phyloP scores from a whole-genome alignment of 2,113 vertebrate genomes.

The Drymodes brunneopygia region DNA sequence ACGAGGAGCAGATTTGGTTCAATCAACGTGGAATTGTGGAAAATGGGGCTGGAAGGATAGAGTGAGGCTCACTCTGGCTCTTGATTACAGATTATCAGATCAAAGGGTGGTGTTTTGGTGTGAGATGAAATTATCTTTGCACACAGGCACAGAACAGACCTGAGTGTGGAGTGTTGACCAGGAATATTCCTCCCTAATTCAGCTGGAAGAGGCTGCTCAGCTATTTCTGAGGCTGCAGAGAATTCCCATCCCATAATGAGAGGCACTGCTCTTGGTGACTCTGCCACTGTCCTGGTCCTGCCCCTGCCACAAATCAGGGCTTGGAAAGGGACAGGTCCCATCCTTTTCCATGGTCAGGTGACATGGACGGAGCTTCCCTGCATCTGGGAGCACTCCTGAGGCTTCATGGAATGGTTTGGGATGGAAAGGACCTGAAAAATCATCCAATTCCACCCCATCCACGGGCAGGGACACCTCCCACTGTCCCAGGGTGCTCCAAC shows the following conservation, averaged over 20 bases:
- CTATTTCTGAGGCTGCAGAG: neutral
- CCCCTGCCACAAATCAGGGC: too few relatives aligned
- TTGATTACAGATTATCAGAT: too few relatives aligned
- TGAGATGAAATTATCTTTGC: neutral
- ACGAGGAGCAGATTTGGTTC: neutral
- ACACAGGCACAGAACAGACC: neutral
- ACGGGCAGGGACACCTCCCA: neutral
- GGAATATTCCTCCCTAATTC: neutral
- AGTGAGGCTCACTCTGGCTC: neutral
- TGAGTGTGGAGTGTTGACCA: accelerated
- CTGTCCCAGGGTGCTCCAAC: accelerated
- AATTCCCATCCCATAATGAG: neutral
- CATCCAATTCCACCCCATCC: accelerated
- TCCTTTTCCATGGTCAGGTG: neutral
- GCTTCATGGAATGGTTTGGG: too few relatives aligned
- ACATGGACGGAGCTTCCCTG: accelerated
- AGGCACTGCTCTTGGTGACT: neutral
- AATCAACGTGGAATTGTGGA: accelerated
- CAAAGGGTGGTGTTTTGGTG: neutral
- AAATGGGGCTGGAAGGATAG: neutral
- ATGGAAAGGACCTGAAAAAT: neutral
- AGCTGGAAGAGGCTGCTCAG: neutral
- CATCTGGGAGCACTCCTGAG: neutral
- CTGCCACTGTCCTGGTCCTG: neutral
- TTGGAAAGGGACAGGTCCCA: neutral